These are phyloP conservation scores for Eulemur rubriventer DNA, from an alignment of 2,797 vertebrate genomes.

Conservation along the genomic window DNA sequence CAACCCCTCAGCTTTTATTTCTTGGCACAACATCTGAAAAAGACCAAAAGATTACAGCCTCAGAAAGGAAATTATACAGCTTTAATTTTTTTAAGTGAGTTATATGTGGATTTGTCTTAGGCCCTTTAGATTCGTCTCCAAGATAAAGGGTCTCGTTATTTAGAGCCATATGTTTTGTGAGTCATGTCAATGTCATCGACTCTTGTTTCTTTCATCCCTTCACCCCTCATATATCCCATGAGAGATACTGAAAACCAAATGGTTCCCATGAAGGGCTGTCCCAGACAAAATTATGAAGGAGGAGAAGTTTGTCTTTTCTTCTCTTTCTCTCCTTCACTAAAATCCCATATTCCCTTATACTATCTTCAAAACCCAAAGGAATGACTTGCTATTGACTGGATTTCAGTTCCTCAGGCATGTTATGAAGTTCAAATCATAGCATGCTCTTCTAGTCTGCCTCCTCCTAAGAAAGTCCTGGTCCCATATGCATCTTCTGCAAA, in stretches of 20 bases:
- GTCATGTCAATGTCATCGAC: not conserved
- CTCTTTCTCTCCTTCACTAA: not conserved
- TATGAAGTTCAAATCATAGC: not conserved
- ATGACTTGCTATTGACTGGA: not conserved
- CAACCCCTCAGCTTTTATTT: slow-evolving; percentile 44
- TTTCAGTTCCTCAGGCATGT: not conserved
- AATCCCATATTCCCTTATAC: not conserved
- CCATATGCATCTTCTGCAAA: not conserved
- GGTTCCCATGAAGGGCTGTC: not conserved
- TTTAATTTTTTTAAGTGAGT: slow-evolving; percentile 55
- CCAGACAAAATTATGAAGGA: not conserved
- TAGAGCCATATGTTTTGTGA: slow-evolving; percentile 55
- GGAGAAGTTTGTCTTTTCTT: not conserved
- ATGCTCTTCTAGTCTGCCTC: not conserved
- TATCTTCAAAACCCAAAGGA: slow-evolving; percentile 26
- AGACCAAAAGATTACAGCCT: not conserved
- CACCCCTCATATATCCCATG: not conserved
- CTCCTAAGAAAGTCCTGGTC: slow-evolving; percentile 12
- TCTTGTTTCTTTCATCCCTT: slow-evolving; percentile 48
- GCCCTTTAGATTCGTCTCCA: slow-evolving; percentile 47
- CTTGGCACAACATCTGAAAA: slow-evolving; percentile 58
- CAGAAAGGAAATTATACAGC: slow-evolving; percentile 54
- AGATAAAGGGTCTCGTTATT: slow-evolving; percentile 60
- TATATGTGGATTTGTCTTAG: slow-evolving; percentile 30
- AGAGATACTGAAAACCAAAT: slow-evolving; percentile 46